Evolutionary conservation across 2,113 vertebrate genomes (phyloP).

Genomic region (Saguinus imperator): DNA sequence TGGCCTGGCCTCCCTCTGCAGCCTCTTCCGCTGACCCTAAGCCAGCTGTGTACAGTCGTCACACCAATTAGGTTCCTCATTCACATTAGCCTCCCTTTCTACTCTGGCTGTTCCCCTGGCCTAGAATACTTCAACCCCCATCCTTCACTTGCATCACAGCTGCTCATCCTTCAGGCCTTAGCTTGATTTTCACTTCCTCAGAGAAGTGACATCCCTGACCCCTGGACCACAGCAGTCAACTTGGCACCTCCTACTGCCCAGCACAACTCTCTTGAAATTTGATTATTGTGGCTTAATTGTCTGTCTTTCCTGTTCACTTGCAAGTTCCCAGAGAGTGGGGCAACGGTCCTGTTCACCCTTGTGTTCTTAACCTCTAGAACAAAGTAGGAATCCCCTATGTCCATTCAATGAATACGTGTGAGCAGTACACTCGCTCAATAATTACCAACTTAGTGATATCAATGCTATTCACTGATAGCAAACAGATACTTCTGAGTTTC

Average conservation of each 20-base stretch:
- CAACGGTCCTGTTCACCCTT: background rate
- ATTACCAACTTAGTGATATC: background rate
- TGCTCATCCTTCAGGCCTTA: background rate
- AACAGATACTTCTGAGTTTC: constrained; percentile 49
- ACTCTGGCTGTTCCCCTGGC: background rate
- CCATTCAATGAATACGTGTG: background rate
- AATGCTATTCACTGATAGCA: background rate
- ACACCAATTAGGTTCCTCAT: background rate
- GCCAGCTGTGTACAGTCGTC: background rate
- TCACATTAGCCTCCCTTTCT: background rate
- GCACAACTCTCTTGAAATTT: background rate
- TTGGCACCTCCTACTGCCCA: background rate
- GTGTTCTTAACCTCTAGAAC: background rate
- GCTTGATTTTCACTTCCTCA: constrained; percentile 53
- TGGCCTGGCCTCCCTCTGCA: background rate
- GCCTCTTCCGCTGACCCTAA: background rate
- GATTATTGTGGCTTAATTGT: background rate
- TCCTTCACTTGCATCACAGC: background rate
- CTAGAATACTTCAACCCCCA: background rate
- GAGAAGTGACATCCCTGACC: background rate
- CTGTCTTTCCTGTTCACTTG: background rate
- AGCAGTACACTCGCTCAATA: background rate
- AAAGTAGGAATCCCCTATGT: constrained; percentile 3
- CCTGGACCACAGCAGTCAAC: background rate
- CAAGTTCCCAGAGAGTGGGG: background rate